phyloP scores from a whole-genome alignment of 2,888 invertebrate species.

The Clivina fossor region DNA sequence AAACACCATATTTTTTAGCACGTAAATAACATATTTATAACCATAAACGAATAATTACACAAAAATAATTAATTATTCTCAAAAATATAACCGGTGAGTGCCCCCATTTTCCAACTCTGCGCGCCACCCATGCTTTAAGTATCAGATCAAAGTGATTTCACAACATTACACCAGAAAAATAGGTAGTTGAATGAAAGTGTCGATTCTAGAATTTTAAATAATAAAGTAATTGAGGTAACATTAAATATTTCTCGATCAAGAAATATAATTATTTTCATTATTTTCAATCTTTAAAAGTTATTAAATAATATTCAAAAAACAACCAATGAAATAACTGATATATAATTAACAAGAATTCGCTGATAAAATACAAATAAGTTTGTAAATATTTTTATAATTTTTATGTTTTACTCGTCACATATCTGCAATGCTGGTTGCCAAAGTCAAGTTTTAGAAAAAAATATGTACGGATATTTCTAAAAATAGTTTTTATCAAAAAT shows the following conservation, averaged over 20 bases:
- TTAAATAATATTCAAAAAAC: background rate
- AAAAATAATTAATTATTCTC: too few species aligned
- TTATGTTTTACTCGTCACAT: too few species aligned
- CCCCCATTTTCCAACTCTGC: background rate
- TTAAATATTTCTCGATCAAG: background rate
- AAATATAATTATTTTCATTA: too few species aligned
- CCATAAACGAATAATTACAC: too few species aligned
- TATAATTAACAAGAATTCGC: background rate
- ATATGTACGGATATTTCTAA: too few species aligned
- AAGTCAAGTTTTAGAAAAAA: too few species aligned
- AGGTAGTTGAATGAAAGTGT: background rate
- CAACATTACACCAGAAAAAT: background rate
- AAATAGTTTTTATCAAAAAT: too few species aligned
- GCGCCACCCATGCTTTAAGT: background rate
- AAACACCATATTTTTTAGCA: too few species aligned
- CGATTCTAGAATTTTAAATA: background rate
- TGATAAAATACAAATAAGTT: background rate
- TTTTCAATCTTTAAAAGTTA: background rate
- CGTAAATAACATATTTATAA: too few species aligned
- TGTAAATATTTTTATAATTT: background rate
- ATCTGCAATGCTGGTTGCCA: too few species aligned
- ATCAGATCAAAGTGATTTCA: slow-evolving; percentile 1
- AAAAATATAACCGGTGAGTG: background rate
- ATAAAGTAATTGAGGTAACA: background rate
- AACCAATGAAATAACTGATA: background rate